phyloP scores from a whole-genome alignment of 2,888 invertebrate genomes.

The Pterobdella sp. region DNA sequence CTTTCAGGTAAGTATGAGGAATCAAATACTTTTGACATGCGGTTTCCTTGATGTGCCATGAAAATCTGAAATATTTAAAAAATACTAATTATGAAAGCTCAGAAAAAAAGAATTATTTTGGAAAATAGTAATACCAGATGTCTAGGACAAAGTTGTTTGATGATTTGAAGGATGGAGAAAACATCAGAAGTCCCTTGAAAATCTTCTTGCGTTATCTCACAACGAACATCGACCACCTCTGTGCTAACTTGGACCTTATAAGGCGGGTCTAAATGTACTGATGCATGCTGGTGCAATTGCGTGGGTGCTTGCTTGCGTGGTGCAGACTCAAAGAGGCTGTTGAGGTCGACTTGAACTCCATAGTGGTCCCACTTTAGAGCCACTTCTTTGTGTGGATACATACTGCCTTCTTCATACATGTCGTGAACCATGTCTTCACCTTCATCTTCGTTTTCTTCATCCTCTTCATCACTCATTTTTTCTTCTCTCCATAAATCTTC shows the following conservation, averaged over 20 bases:
- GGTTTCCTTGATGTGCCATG: constrained; percentile 7
- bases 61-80: background rate
- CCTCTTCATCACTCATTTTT: constrained; percentile 12
- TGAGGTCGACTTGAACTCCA: constrained; percentile 58
- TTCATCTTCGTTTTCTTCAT: constrained; percentile 16
- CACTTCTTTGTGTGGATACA: constrained; percentile 90
- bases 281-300: background rate
- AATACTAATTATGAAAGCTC: background rate
- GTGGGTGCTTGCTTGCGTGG: background rate
- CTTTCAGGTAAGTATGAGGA: background rate
- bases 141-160: constrained; percentile 65
- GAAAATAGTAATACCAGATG: constrained; percentile 59
- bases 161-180: constrained; percentile 63
- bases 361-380: constrained; percentile 87
- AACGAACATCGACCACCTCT: constrained; percentile 70
- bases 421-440: constrained; percentile 10
- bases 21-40: background rate
- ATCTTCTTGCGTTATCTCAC: constrained; percentile 85
- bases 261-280: constrained; percentile 62
- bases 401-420: constrained; percentile 53
- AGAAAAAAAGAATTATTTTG: background rate
- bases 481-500: constrained; percentile 5
- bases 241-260: constrained; percentile 75
- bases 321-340: background rate
- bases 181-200: constrained; percentile 76